Base-by-base conservation (phyloP, 2,888 invertebrate species). In the Fragum fragum region DNA sequence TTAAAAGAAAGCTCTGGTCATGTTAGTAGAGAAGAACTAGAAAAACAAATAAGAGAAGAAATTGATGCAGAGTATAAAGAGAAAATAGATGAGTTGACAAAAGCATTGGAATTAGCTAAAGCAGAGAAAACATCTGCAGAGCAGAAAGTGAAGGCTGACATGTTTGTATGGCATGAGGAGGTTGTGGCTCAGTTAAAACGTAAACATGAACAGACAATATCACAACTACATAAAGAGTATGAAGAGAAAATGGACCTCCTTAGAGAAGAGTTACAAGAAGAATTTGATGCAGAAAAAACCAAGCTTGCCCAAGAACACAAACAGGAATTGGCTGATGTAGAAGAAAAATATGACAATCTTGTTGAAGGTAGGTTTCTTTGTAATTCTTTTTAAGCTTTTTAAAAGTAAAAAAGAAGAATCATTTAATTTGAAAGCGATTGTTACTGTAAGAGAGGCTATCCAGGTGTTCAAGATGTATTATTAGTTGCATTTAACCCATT, bases 301-400 rank as follows among this genome's bases (percentile, higher is more conserved):
- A 85, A 85, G 47, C 68, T 91, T 26, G 73, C 81, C 3, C 78
- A 83, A 52, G 80, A 85, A 29, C 88, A 92, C 55, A 83, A 88
- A 76, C 77, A 61, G 1, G 86, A 90, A 47, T 68, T 91, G 52
- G 68, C 76, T 2, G 90, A 91, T n/a, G 70, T 84, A 9, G 90
- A 92, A 66, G 91, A 90, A 14, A 89, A 89, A 86, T 90, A 91
- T 83, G 90, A 90, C 39, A 86, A 80, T 57, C 83, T 92, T 28
- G 84, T 91, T 61, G 90, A 91, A 87, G 89, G 92, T 92, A 86
- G 71, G 85, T 47, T n/a, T n/a, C n/a, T n/a, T n/a, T n/a, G n/a
- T n/a, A n/a, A n/a, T n/a, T n/a, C n/a, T n/a, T n/a, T n/a, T n/a
- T n/a, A n/a, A n/a, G n/a, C n/a, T n/a, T n/a, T n/a, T n/a, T n/a